Evolutionary conservation across 2,888 invertebrate genomes (phyloP), one percentile per base, ranked within the genome.

Genomic region (Schrankia costaestrigalis): DNA sequence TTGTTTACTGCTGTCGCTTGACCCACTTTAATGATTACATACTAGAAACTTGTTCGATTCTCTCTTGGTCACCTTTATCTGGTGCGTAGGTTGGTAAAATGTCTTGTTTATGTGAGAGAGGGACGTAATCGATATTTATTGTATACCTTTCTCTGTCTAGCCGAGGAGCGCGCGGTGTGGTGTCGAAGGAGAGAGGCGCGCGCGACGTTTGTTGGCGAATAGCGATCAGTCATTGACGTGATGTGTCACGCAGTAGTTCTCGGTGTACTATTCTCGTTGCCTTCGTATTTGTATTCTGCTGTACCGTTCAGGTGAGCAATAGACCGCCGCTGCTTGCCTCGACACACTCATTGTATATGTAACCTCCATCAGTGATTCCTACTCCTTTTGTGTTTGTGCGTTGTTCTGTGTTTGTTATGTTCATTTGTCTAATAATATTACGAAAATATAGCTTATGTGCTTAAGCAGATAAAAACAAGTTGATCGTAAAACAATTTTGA

Each of bases 171-270:
- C 33, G 31, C 25, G 33, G 46, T 9, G 46, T 27, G 11, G 32
- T 22, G 29, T 14, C 26, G 26, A 37, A 35, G 29, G 45, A 28
- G 42, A 24, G 31, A 34, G 43, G 45, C 46, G 45, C 49, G 34
- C 33, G 42, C 42, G 32, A 34, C 33, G 28, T 10, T 17, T 29
- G 29, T 32, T 29, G 19, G 26, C 37, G 33, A 32, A 27, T 35
- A 23, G 17, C 35, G 46, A 31, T 34, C 61, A 63, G 69, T 70
- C 56, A 48, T 41, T 50, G 51, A 33, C 72, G 74, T 54, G 56
- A 84, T 84, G 83, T 84, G 84, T 60, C 81, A 83, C 75, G 79
- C 83, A 53, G 74, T 85, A 55, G 82, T 84, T 32, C 78, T 85
- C 56, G 84, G 84, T 34, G 84, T 84, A 56, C 56, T 85, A 56